Percentiles rank a stretch among this genome's conserved stretches.
phyloP scores from a whole-genome alignment of 2,888 invertebrate genomes.

The Colletes collaris region DNA sequence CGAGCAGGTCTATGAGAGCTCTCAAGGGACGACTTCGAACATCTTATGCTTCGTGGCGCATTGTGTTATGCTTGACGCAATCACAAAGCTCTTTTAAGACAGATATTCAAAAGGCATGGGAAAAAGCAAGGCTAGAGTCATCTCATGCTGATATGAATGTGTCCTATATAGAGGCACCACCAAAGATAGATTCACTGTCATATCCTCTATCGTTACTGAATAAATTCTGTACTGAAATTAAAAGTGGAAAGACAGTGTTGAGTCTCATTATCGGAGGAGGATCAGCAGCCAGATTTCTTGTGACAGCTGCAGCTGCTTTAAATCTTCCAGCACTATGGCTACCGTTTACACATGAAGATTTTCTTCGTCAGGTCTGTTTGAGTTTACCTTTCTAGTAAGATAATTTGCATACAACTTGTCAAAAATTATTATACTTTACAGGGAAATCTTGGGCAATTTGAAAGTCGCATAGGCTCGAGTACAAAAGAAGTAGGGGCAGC shows the following conservation, averaged over 20 bases:
- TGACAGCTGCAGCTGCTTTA: slow-evolving; percentile 79
- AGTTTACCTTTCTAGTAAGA: not conserved
- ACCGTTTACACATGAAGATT: slow-evolving; percentile 80
- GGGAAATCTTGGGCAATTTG: slow-evolving; percentile 77
- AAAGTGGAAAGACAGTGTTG: slow-evolving; percentile 77
- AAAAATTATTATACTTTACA: slow-evolving; percentile 45
- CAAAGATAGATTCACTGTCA: slow-evolving; percentile 73
- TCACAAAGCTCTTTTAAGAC: slow-evolving; percentile 74
- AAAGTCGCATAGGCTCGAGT: slow-evolving; percentile 79
- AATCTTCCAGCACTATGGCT: slow-evolving; percentile 80
- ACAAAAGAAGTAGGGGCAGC: slow-evolving; percentile 80
- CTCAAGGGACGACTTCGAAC: slow-evolving; percentile 69
- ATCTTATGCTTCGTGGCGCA: slow-evolving; percentile 74
- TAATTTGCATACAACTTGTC: not conserved
- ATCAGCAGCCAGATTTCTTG: slow-evolving; percentile 79
- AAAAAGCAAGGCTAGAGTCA: slow-evolving; percentile 78
- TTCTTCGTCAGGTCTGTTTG: slow-evolving; percentile 77
- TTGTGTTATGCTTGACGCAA: slow-evolving; percentile 79
- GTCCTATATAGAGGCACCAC: slow-evolving; percentile 77
- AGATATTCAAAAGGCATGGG: slow-evolving; percentile 80
- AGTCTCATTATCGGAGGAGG: slow-evolving; percentile 80
- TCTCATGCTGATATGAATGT: slow-evolving; percentile 78
- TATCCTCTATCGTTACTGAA: slow-evolving; percentile 77
- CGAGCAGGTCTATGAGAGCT: slow-evolving; percentile 72
- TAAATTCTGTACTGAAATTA: slow-evolving; percentile 79